These are phyloP conservation scores for Colostygia pectinataria DNA, from an alignment of 2,888 invertebrate genomes.

Conservation along the genomic window DNA sequence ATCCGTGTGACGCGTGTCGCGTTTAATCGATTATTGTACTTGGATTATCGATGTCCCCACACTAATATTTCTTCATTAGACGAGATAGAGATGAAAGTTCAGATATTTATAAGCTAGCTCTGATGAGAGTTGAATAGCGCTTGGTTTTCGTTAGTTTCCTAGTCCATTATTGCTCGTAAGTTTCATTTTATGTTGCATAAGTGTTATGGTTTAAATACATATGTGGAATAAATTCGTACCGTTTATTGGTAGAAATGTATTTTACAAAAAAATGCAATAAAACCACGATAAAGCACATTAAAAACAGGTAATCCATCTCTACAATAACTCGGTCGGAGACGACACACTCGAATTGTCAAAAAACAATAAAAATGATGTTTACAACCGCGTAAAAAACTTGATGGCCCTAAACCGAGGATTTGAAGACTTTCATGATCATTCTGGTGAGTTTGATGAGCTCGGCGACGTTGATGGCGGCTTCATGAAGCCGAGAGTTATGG, in stretches of 20 bases:
- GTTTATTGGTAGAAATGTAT: too few relatives aligned
- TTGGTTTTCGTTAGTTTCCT: background rate
- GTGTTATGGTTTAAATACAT: too few relatives aligned
- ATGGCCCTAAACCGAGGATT: constrained; percentile 1
- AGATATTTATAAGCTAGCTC: too few relatives aligned
- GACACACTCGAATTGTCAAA: constrained; percentile 18
- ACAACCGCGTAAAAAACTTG: constrained; percentile 18
- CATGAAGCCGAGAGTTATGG: background rate
- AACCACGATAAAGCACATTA: background rate
- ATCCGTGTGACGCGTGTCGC: background rate
- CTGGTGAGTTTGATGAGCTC: background rate
- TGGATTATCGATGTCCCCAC: constrained; percentile 5
- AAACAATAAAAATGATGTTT: constrained; percentile 29
- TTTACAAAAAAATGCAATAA: background rate
- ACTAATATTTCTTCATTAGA: background rate
- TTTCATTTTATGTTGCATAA: too few relatives aligned
- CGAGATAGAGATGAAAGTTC: too few relatives aligned
- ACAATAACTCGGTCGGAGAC: background rate
- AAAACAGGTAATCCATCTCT: too few relatives aligned
- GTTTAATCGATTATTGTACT: constrained; percentile 7
- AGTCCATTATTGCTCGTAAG: too few relatives aligned
- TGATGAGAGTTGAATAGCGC: too few relatives aligned
- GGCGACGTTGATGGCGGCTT: background rate
- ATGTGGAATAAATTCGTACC: too few relatives aligned
- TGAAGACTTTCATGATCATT: background rate